A percentile compares a stretch with the other conserved stretches of the same genome.
phyloP scores from a whole-genome alignment of 2,888 invertebrate species.

The Germaria angustata region DNA sequence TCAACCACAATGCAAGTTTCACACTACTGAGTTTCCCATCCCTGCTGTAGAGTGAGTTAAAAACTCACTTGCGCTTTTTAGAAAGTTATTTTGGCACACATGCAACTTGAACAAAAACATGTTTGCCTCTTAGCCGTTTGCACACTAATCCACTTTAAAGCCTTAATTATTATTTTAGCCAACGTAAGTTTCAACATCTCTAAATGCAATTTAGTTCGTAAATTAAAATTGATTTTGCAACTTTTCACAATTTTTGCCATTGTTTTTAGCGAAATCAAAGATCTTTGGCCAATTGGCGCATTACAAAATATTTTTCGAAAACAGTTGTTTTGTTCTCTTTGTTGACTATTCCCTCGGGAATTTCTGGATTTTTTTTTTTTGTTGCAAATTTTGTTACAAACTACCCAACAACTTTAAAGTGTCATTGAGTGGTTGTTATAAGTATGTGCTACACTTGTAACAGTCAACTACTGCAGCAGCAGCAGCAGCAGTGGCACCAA shows the following conservation, averaged over 20 bases:
- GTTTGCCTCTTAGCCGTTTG: conserved; percentile 15
- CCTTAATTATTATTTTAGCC: conserved; percentile 15
- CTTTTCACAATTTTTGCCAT: not conserved
- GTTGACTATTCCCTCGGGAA: conserved; percentile 21
- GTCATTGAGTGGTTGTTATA: conserved; percentile 56
- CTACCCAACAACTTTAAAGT: conserved; percentile 55
- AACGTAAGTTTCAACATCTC: not conserved
- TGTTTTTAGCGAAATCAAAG: not conserved
- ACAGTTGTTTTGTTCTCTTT: conserved; percentile 27
- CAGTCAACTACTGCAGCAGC: conserved; percentile 31
- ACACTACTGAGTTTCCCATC: not conserved
- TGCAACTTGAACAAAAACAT: not conserved
- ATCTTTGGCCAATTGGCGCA: conserved; percentile 19
- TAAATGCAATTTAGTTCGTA: not conserved
- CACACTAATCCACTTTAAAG: conserved; percentile 32
- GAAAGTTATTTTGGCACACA: conserved; percentile 31
- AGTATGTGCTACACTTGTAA: conserved; percentile 54
- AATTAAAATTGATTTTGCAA: not conserved
- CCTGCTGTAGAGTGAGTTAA: not conserved
- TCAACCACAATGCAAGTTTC: no score
- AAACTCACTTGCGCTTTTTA: conserved; percentile 46
- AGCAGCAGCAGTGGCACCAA: conserved; percentile 36
- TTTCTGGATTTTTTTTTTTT: not conserved
- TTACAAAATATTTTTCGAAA: conserved; percentile 17
- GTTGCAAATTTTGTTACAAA: conserved; percentile 30